These are phyloP conservation scores for Xenopus borealis DNA, from an alignment of 2,113 vertebrate genomes.

Conservation along the genomic window DNA sequence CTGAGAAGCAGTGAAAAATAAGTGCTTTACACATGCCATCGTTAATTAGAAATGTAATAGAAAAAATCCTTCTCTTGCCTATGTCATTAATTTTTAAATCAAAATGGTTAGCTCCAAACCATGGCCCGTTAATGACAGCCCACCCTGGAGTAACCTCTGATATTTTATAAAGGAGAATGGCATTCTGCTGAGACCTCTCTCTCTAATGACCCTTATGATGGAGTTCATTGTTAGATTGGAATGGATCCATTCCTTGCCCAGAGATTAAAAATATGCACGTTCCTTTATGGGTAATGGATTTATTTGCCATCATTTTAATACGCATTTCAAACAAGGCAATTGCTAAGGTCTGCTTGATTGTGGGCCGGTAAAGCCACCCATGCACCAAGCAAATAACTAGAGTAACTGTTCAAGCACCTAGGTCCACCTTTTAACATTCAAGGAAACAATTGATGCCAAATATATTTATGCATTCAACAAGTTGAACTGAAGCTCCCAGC, in stretches of 20 bases:
- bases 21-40: background rate
- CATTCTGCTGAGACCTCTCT: background rate
- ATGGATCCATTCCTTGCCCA: constrained; percentile 48
- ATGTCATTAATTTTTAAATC: constrained; percentile 52
- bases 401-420: too few species aligned
- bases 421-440: too few species aligned
- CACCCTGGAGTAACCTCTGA: constrained; percentile 55
- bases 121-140: constrained; percentile 53
- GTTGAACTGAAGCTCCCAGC: too few species aligned
- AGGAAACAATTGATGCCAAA: too few species aligned
- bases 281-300: background rate
- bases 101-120: constrained; percentile 53
- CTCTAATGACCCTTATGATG: constrained; percentile 54
- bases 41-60: constrained; percentile 28
- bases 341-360: background rate
- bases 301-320: constrained; percentile 8
- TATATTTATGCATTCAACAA: too few species aligned
- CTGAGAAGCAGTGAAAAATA: background rate
- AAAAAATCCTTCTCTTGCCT: background rate
- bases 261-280: constrained; percentile 47
- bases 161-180: constrained; percentile 53
- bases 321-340: background rate
- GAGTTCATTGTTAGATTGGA: constrained; percentile 37
- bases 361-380: background rate
- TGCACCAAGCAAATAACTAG: too few species aligned